A percentile compares a stretch with the other conserved stretches of the same genome.
These are phyloP conservation scores for Axis porcinus DNA, from an alignment of 2,113 vertebrate species.

Conservation along the genomic window DNA sequence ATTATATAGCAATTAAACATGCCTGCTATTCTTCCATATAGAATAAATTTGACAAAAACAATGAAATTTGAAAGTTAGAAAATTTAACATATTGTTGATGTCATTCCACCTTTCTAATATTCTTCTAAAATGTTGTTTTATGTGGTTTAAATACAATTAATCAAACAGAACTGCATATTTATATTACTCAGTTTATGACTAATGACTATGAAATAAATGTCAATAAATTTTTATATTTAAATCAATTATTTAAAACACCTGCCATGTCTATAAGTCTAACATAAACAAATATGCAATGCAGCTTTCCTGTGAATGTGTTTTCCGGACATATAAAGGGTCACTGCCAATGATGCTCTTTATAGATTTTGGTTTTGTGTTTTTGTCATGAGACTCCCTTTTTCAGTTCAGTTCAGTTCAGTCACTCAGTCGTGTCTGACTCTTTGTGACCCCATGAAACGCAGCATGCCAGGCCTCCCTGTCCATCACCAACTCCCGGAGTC, in stretches of 20 bases:
- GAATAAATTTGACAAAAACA: not conserved
- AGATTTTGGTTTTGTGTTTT: not conserved
- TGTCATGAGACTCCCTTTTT: not conserved
- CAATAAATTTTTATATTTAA: not conserved
- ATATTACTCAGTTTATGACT: not conserved
- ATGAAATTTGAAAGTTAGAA: not conserved
- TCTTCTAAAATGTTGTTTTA: not conserved
- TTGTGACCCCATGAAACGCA: too few species aligned
- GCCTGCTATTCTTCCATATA: not conserved
- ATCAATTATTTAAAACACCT: not conserved
- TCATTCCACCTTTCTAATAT: not conserved
- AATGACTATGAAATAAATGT: not conserved
- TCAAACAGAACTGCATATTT: not conserved
- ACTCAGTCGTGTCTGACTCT: too few species aligned
- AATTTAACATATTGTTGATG: not conserved
- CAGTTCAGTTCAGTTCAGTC: too few species aligned
- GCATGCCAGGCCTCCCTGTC: too few species aligned
- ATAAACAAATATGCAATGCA: not conserved
- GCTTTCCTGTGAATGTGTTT: not conserved
- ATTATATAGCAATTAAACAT: too few species aligned
- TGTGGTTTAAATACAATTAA: not conserved
- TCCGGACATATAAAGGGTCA: fast-evolving
- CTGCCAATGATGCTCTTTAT: not conserved
- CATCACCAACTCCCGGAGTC: too few species aligned
- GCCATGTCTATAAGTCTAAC: not conserved